phyloP scores from a whole-genome alignment of 2,888 invertebrate species.

The Cheilosia variabilis region DNA sequence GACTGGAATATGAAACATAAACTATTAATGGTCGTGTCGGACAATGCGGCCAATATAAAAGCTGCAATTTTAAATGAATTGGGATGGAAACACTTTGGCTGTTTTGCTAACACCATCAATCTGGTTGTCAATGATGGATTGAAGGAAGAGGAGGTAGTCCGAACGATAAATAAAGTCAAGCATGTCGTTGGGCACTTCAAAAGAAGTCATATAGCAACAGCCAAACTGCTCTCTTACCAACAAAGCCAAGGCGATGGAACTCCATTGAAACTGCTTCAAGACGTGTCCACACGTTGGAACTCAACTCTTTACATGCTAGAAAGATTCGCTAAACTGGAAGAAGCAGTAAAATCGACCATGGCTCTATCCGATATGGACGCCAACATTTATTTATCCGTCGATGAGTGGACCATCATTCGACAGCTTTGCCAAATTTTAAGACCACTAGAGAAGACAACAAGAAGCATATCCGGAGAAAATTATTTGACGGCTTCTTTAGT shows the following conservation, averaged over 20 bases:
- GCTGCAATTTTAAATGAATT: slow-evolving; percentile 65
- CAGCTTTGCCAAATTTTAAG: slow-evolving; percentile 19
- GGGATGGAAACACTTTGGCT: slow-evolving; percentile 74
- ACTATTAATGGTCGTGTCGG: slow-evolving; percentile 76
- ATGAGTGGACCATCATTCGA: slow-evolving; percentile 8
- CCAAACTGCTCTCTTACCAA: slow-evolving; percentile 1
- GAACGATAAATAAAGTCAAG: neutral
- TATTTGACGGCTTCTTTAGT: slow-evolving; percentile 2
- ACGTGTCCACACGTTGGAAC: slow-evolving; percentile 13
- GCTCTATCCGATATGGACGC: slow-evolving; percentile 8
- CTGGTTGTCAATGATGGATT: slow-evolving; percentile 61
- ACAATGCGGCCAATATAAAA: slow-evolving; percentile 66
- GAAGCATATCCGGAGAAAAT: neutral
- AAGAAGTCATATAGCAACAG: neutral
- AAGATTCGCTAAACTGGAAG: slow-evolving; percentile 8
- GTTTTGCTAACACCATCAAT: slow-evolving; percentile 73
- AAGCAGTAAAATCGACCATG: slow-evolving; percentile 20
- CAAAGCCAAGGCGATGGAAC: neutral
- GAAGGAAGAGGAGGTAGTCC: slow-evolving; percentile 35
- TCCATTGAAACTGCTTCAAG: slow-evolving; percentile 10
- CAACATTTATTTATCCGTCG: neutral
- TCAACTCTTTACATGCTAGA: slow-evolving; percentile 9
- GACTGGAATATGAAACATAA: slow-evolving; percentile 36
- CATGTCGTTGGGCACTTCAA: slow-evolving; percentile 6
- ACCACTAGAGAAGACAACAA: neutral